A percentile compares a stretch with the other conserved stretches of the same genome.
phyloP scores from a whole-genome alignment of 1,140 invertebrate genomes.

The Conus betulinus region DNA sequence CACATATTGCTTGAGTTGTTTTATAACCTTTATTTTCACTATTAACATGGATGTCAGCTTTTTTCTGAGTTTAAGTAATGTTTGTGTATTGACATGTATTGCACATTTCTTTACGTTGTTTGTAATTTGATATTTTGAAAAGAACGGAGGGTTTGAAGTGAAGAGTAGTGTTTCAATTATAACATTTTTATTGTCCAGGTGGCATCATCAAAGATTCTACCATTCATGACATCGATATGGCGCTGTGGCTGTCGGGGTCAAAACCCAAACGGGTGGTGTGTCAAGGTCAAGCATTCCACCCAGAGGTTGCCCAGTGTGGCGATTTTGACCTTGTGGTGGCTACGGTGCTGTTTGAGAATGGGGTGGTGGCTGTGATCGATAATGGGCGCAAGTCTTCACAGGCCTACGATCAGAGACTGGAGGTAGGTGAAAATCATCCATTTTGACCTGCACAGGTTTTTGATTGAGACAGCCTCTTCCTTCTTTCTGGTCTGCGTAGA shows the following conservation, averaged over 20 bases:
- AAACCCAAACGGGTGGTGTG: slow-evolving; percentile 79
- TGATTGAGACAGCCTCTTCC: background rate
- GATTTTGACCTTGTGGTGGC: slow-evolving; percentile 83
- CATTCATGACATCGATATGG: slow-evolving; percentile 84
- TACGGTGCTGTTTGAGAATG: slow-evolving; percentile 81
- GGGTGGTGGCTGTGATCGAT: slow-evolving; percentile 81
- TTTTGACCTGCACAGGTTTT: background rate
- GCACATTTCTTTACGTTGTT: too few relatives aligned
- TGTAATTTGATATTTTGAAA: too few relatives aligned
- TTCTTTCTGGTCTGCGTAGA: too few relatives aligned
- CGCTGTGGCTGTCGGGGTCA: slow-evolving; percentile 81
- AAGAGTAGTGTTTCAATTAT: too few relatives aligned
- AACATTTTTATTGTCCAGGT: slow-evolving; percentile 72
- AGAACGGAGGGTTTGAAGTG: too few relatives aligned
- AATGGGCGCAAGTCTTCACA: slow-evolving; percentile 81
- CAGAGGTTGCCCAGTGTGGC: slow-evolving; percentile 79
- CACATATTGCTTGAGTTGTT: too few relatives aligned
- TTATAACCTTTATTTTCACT: too few relatives aligned
- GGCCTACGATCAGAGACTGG: slow-evolving; percentile 85
- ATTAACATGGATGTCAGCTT: too few relatives aligned
- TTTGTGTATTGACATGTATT: too few relatives aligned
- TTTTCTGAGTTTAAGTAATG: too few relatives aligned
- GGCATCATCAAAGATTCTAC: slow-evolving; percentile 86
- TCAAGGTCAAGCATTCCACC: slow-evolving; percentile 76
- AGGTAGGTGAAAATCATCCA: slow-evolving; percentile 73